Base-by-base conservation (phyloP, 2,113 vertebrate genomes). In the Mus spicilegus region DNA sequence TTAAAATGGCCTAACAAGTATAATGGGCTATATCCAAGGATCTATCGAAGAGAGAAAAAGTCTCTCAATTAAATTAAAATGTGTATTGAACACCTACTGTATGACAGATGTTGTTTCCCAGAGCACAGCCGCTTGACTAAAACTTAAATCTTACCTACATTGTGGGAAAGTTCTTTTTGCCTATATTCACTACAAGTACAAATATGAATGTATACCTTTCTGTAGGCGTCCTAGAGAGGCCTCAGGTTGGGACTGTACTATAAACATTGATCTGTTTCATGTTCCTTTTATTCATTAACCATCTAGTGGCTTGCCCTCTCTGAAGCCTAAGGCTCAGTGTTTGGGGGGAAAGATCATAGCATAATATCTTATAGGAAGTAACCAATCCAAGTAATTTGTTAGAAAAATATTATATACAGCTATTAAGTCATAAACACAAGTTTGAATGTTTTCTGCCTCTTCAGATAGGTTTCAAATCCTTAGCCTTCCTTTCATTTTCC, bases 31-130 rank as follows among this genome's bases (percentile, higher is more conserved):
- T 72, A 91, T 69, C 26, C 75, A 82, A 78, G 56, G 26, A 26
- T 42, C 28, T 30, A 80, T 69, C 17, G 39, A n/a, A 49, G 46
- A 54, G 46, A 86, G 42, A 93, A 94, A 91, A 89, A 22, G 91
- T 63, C 46, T 61, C 51, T 39, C 95, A 81, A 91, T 80, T 94
- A 30, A 75, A 80, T 93, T 90, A 30, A 92, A 61, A 69, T 91
- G 85, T 75, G 61, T 75, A 85, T 17, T 58, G 39, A 90, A 28
- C 1, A 78, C 36, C 49, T 58, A 72, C 51, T 77, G 12, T 56
- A 19, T 46, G n/a, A 73, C 0, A 87, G 8, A 72, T 87, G 42
- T 30, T 87, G 14, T 49, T 95, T 94, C 65, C 90, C 73, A 36
- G 20, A 90, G 73, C 46, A 17, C 13, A 73, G 49, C 5, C 39